Evolutionary conservation across 2,113 vertebrate species (phyloP).

Genomic region (Nothobranchius furzeri): DNA sequence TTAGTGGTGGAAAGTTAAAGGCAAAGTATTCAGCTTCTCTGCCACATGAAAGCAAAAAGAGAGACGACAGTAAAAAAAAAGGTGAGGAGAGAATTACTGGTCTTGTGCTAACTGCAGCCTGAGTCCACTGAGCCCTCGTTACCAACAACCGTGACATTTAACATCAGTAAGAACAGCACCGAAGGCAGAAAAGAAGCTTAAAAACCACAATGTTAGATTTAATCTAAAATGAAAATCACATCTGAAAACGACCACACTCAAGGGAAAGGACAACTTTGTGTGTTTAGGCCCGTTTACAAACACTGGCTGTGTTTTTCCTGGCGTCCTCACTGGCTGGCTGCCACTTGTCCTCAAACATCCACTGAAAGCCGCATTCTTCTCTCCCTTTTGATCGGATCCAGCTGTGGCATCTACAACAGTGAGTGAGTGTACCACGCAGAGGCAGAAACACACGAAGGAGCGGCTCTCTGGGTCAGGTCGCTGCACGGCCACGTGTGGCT

Average conservation of each 20-base stretch:
- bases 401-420: conserved; percentile 50
- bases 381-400: conserved; percentile 57
- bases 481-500: background rate
- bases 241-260: conserved; percentile 46
- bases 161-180: conserved; percentile 7
- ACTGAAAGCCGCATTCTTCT: conserved; percentile 39
- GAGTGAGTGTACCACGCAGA: conserved; percentile 15
- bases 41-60: conserved; percentile 23
- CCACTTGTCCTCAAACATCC: conserved; percentile 43
- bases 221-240: conserved; percentile 40
- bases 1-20: conserved; percentile 25
- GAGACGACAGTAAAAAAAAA: conserved; percentile 1
- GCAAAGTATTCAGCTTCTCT: conserved; percentile 1
- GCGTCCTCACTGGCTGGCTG: conserved; percentile 35
- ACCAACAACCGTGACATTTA: conserved; percentile 19
- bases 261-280: conserved; percentile 24
- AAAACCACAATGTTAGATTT: conserved; percentile 31
- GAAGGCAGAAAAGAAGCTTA: conserved; percentile 29
- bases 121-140: conserved; percentile 13
- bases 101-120: conserved; percentile 30
- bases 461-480: conserved; percentile 1
- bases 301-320: conserved; percentile 47
- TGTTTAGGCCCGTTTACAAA: conserved; percentile 63
- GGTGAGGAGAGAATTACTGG: conserved; percentile 14
- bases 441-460: conserved; percentile 7